Conservation (phyloP, 2,113 vertebrate species). For the Urocitellus parryii region DNA sequence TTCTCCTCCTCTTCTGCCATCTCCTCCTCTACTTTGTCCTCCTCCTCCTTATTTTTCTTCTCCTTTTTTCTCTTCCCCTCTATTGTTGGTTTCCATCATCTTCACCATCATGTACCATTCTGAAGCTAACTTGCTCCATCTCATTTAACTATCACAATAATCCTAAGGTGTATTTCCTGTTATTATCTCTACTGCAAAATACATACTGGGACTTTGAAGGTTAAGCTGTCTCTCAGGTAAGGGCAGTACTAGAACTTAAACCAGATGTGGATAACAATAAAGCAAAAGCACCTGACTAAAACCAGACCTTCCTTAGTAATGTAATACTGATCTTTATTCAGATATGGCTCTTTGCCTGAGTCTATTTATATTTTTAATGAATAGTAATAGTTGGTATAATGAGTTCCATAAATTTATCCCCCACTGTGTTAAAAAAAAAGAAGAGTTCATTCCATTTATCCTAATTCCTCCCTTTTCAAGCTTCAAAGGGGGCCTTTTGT, state of each 20-base stretch:
- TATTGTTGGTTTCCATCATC: neutral
- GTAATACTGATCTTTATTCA: slow-evolving; percentile 65
- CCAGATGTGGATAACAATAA: neutral
- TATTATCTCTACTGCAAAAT: neutral
- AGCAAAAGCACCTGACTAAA: neutral
- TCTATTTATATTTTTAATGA: slow-evolving; percentile 80
- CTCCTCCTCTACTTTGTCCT: neutral
- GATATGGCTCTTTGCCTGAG: slow-evolving; percentile 63
- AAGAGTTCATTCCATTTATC: slow-evolving; percentile 71
- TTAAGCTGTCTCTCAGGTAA: neutral
- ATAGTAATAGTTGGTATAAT: slow-evolving; percentile 76
- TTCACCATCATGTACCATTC: neutral
- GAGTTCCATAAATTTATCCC: slow-evolving; percentile 75
- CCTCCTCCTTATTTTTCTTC: neutral
- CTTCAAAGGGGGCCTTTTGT: slow-evolving; percentile 70
- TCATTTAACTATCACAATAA: neutral
- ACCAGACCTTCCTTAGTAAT: slow-evolving; percentile 33
- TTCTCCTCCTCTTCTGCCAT: neutral
- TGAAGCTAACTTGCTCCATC: neutral
- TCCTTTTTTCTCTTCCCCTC: neutral
- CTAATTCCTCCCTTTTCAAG: slow-evolving; percentile 72
- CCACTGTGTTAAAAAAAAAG: slow-evolving; percentile 72
- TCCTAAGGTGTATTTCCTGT: fast-evolving
- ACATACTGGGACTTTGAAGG: neutral
- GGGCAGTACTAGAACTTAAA: neutral